Evolutionary conservation across 2,888 invertebrate genomes (phyloP).

Genomic region (Lycophotia porphyrea): DNA sequence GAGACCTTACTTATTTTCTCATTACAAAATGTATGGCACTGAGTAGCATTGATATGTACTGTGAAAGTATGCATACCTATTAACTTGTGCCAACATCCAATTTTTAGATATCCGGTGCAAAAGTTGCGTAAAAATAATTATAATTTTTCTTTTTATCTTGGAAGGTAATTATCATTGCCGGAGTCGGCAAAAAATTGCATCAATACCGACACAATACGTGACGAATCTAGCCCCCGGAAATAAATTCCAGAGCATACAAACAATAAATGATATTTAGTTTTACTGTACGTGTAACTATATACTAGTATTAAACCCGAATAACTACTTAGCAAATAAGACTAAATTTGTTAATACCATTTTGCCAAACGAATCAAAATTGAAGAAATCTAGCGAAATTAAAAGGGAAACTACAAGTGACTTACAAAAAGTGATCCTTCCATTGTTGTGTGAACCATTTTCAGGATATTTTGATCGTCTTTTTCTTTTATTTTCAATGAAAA

Average conservation of each 20-base stretch:
- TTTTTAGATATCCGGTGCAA: too few relatives aligned
- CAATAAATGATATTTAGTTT: neutral
- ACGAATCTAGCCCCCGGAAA: neutral
- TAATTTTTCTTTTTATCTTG: too few relatives aligned
- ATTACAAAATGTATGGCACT: too few relatives aligned
- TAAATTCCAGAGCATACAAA: neutral
- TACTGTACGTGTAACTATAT: neutral
- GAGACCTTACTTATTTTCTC: too few relatives aligned
- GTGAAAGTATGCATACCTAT: too few relatives aligned
- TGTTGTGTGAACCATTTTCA: constrained; percentile 83
- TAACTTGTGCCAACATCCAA: too few relatives aligned
- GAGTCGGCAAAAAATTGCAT: neutral
- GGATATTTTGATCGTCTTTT: constrained; percentile 29
- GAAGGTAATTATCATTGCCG: neutral
- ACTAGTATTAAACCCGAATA: neutral
- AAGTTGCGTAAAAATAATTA: too few relatives aligned
- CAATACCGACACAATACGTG: neutral
- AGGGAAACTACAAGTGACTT: constrained; percentile 66
- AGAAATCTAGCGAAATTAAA: neutral
- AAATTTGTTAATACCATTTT: neutral
- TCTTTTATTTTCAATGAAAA: constrained; percentile 32
- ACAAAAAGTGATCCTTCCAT: constrained; percentile 87
- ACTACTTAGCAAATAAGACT: neutral
- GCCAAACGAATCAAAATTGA: neutral
- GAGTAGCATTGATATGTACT: too few relatives aligned